Evolutionary conservation across 92 coral and sea anemone genomes (phyloP).

Genomic region (Porites divaricata): DNA sequence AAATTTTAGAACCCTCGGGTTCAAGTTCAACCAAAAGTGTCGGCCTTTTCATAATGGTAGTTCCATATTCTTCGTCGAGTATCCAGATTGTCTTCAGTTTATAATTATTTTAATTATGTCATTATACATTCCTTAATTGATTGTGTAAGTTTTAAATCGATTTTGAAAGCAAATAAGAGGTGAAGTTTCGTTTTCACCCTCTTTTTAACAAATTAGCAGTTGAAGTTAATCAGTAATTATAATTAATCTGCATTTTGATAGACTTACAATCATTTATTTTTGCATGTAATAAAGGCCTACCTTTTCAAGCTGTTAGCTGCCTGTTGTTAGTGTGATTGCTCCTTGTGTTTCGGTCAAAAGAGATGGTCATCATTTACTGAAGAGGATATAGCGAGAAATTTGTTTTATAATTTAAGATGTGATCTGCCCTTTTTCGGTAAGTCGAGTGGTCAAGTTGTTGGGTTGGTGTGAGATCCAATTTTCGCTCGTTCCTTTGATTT

Average conservation of each 20-base stretch:
- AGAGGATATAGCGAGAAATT: too few species aligned
- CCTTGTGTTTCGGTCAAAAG: too few species aligned
- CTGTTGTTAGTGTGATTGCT: neutral
- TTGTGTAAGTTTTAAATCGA: slow-evolving; percentile 6
- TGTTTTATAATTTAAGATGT: too few species aligned
- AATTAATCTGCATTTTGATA: neutral
- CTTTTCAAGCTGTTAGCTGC: neutral
- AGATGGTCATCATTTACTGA: too few species aligned
- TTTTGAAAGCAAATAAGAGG: neutral
- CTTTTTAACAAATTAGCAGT: neutral
- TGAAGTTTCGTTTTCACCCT: neutral
- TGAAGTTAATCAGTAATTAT: neutral
- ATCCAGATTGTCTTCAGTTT: neutral
- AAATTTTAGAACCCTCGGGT: neutral
- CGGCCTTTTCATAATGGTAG: neutral
- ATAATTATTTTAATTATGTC: neutral
- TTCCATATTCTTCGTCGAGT: too few species aligned
- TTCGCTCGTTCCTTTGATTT: too few species aligned
- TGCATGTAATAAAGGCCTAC: slow-evolving; percentile 36
- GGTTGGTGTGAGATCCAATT: too few species aligned
- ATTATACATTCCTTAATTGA: slow-evolving; percentile 5
- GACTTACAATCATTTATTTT: slow-evolving; percentile 35
- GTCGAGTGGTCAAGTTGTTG: too few species aligned
- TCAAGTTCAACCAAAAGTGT: neutral
- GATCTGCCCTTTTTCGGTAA: too few species aligned